A percentile compares a stretch with the other conserved stretches of the same genome.
Evolutionary conservation across 23 tunicate species (phyloP).

Genomic region (Botrylloides violaceus): DNA sequence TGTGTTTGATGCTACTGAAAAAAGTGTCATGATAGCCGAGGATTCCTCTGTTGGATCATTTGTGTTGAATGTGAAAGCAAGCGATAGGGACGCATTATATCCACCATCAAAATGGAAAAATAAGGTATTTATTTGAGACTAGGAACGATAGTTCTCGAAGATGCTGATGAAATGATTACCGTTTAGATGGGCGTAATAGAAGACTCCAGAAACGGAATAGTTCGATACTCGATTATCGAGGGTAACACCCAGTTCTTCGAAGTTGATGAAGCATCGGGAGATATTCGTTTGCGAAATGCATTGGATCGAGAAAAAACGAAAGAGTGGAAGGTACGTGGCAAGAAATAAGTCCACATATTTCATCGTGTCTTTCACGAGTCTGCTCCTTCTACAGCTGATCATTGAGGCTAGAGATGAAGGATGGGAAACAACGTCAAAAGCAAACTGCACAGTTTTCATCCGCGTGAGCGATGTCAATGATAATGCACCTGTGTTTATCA

Average conservation of each 20-base stretch:
- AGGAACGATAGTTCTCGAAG: no score
- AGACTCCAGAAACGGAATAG: constrained; percentile 52
- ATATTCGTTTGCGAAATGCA: constrained; percentile 25
- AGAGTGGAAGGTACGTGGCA: constrained; percentile 34
- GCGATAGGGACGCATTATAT: constrained; percentile 43
- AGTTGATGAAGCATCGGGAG: constrained; percentile 53
- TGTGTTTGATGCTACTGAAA: constrained; percentile 23
- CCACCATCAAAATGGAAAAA: constrained; percentile 34
- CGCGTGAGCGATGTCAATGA: constrained; percentile 67
- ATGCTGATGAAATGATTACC: no score
- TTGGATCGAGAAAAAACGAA: constrained; percentile 47
- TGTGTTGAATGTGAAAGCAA: constrained; percentile 46
- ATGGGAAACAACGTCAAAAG: constrained; percentile 16
- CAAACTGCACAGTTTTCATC: constrained; percentile 24
- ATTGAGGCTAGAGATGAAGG: constrained; percentile 71
- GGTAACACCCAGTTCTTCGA: constrained; percentile 38
- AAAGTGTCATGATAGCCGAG: constrained; percentile 56
- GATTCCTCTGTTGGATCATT: constrained; percentile 32
- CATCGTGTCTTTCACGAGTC: not conserved
- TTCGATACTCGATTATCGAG: constrained; percentile 32
- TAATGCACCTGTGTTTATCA: constrained; percentile 46
- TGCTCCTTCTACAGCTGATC: constrained; percentile 24
- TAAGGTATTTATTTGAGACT: not conserved
- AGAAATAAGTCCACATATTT: not conserved
- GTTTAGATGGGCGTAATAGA: constrained; percentile 31